Evolutionary conservation across 1,140 invertebrate genomes (phyloP).

Genomic region (Scaptomyza pallida): DNA sequence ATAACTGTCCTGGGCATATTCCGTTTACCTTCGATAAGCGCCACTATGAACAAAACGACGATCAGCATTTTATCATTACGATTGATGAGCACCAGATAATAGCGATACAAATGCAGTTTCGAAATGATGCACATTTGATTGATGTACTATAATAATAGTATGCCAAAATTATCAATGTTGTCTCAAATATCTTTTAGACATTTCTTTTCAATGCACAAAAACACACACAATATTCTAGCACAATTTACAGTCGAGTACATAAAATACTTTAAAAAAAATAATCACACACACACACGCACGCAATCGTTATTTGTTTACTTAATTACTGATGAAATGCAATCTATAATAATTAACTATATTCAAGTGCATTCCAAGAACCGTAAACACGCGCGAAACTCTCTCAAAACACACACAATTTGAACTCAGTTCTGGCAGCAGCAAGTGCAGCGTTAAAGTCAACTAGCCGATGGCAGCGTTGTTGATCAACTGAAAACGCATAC

Average conservation of each 20-base stretch:
- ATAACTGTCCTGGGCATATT: not conserved
- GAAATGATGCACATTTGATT: conserved; percentile 55
- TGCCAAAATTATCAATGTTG: not conserved
- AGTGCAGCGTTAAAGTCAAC: conserved; percentile 38
- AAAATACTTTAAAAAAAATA: conserved; percentile 12
- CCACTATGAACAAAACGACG: conserved; percentile 56
- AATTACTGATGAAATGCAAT: not conserved
- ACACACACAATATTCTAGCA: not conserved
- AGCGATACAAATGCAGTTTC: conserved; percentile 45
- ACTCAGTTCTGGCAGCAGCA: too few species aligned
- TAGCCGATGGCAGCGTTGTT: conserved; percentile 65
- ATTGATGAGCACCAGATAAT: conserved; percentile 25
- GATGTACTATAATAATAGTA: not conserved
- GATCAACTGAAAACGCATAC: conserved; percentile 69
- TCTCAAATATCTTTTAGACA: conserved; percentile 13
- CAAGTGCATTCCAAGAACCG: conserved; percentile 8
- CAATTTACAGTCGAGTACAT: conserved; percentile 12
- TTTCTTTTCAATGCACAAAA: not conserved
- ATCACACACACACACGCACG: conserved; percentile 8
- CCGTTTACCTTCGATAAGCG: conserved; percentile 69
- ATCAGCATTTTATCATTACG: conserved; percentile 77
- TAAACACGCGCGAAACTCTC: conserved; percentile 15
- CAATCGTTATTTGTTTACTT: not conserved
- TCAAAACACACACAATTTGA: too few species aligned
- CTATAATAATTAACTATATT: conserved; percentile 5